phyloP scores from a whole-genome alignment of 2,888 invertebrate species.

The Lepidochitona cinerea region DNA sequence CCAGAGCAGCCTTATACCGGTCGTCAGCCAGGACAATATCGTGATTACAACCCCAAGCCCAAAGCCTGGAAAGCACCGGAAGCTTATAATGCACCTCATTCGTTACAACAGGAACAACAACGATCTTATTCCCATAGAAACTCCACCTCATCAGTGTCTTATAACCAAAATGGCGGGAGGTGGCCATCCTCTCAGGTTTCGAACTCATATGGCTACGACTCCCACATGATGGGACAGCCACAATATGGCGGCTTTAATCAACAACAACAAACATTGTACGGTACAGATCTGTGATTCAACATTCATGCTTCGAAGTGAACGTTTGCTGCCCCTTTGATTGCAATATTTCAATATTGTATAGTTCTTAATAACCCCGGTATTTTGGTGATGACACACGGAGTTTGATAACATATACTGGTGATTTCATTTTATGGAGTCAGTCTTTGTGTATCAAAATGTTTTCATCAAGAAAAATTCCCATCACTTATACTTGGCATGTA shows the following conservation, averaged over 20 bases:
- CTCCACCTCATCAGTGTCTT: not conserved
- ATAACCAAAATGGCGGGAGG: not conserved
- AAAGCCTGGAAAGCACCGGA: constrained; percentile 39
- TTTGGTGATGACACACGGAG: too few species aligned
- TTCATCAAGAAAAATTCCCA: too few species aligned
- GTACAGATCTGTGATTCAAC: not conserved
- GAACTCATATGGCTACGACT: not conserved
- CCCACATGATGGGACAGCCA: not conserved
- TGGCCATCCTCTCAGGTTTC: not conserved
- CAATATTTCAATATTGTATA: too few species aligned
- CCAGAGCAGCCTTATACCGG: not conserved
- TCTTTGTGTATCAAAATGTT: too few species aligned
- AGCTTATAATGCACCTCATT: not conserved
- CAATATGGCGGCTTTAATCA: not conserved
- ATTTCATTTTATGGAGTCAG: too few species aligned
- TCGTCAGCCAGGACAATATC: constrained; percentile 19
- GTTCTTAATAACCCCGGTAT: too few species aligned
- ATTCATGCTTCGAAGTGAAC: too few species aligned
- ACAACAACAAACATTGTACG: not conserved
- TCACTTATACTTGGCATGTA: too few species aligned
- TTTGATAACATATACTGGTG: too few species aligned
- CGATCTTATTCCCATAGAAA: not conserved
- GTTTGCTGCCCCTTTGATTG: too few species aligned
- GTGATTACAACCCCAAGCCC: constrained; percentile 51
- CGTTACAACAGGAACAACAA: not conserved